phyloP scores from a whole-genome alignment of 2,888 invertebrate genomes.

The Catocala fraxini region DNA sequence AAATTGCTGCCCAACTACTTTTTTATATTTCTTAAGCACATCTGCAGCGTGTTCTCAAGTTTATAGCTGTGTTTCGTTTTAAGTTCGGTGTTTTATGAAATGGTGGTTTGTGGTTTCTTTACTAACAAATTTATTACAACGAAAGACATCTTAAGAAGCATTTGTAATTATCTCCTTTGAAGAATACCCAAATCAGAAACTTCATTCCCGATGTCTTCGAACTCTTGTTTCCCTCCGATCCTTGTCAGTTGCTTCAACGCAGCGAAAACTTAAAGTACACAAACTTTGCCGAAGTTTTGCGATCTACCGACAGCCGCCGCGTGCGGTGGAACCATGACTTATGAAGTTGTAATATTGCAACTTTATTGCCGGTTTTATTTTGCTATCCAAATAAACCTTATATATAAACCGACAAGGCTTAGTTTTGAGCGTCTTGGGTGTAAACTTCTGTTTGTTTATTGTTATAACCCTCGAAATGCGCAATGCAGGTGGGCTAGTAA shows the following conservation, averaged over 20 bases:
- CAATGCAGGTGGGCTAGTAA: constrained; percentile 56
- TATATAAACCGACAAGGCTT: neutral
- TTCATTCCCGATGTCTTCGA: constrained; percentile 7
- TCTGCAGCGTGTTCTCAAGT: too few species aligned
- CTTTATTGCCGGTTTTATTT: constrained; percentile 25
- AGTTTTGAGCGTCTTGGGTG: constrained; percentile 12
- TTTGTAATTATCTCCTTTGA: constrained; percentile 1
- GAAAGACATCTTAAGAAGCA: neutral
- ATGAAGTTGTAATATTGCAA: constrained; percentile 48
- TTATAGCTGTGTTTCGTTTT: too few species aligned
- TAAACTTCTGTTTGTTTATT: constrained; percentile 26
- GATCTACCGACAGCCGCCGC: constrained; percentile 46
- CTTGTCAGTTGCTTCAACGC: constrained; percentile 35
- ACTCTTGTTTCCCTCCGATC: constrained; percentile 20
- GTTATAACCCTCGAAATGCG: constrained; percentile 52
- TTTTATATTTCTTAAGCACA: too few species aligned
- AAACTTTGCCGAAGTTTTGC: constrained; percentile 49
- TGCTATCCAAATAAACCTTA: constrained; percentile 26
- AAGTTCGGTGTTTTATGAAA: neutral
- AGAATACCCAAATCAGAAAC: constrained; percentile 6
- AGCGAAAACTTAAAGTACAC: constrained; percentile 23
- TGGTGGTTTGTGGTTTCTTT: neutral
- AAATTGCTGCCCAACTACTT: too few species aligned
- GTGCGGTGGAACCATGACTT: constrained; percentile 51
- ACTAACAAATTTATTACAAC: neutral